A percentile compares a stretch with the other conserved stretches of the same genome.
Conservation (phyloP, 2,797 vertebrate species). For the Coreius guichenoti region DNA sequence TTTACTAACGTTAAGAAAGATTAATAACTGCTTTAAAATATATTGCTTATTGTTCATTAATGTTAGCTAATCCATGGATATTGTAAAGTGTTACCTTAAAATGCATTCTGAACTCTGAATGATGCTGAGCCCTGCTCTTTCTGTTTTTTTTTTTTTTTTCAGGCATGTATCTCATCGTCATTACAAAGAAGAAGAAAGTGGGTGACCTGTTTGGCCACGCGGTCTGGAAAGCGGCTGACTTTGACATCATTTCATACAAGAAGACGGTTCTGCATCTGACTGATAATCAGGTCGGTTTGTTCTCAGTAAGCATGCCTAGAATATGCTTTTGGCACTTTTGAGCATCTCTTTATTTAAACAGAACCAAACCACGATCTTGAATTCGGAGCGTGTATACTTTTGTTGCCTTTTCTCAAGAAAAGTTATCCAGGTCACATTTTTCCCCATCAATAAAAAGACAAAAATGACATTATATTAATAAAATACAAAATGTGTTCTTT, state of each 20-base stretch:
- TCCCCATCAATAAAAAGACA: neutral
- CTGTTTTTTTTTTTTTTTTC: neutral
- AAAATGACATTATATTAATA: too few species aligned
- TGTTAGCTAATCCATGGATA: too few species aligned
- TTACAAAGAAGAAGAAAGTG: conserved; percentile 94
- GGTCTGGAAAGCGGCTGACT: conserved; percentile 93
- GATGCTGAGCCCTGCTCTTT: neutral
- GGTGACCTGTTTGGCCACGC: conserved; percentile 90
- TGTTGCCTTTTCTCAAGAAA: neutral
- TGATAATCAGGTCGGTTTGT: conserved; percentile 86
- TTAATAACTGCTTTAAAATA: neutral
- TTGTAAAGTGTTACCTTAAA: neutral
- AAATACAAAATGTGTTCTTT: neutral
- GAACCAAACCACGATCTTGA: neutral
- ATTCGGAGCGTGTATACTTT: neutral
- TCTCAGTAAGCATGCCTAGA: neutral
- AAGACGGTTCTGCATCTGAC: conserved; percentile 96
- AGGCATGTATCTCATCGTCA: conserved; percentile 94
- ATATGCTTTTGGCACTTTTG: neutral
- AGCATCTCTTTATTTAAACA: neutral
- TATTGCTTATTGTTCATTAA: neutral
- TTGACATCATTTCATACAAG: conserved; percentile 94
- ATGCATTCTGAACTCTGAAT: neutral
- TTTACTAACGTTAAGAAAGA: neutral
- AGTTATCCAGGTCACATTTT: neutral